Conservation (phyloP, 2,888 invertebrate species). For the Chydorus sphaericus region DNA sequence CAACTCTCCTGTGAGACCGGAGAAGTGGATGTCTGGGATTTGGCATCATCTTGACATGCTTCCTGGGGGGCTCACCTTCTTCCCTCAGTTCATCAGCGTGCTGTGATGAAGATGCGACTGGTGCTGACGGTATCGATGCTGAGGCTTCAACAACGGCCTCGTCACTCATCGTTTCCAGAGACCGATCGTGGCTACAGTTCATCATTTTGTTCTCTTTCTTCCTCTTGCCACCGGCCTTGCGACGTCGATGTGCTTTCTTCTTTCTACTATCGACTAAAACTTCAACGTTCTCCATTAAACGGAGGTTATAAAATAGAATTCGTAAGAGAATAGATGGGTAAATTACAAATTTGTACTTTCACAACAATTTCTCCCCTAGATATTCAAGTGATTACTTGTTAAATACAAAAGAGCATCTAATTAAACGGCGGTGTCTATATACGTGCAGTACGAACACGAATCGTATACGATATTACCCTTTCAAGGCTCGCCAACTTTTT, state of each 20-base stretch:
- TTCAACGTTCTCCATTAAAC: conserved; percentile 2
- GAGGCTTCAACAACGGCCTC: too few relatives aligned
- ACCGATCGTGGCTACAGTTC: too few relatives aligned
- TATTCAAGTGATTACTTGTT: too few relatives aligned
- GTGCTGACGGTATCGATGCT: neutral
- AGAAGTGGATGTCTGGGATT: neutral
- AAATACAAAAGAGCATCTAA: too few relatives aligned
- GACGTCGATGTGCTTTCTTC: conserved; percentile 13
- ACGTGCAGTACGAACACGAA: too few relatives aligned
- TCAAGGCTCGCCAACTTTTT: too few relatives aligned
- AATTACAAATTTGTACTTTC: too few relatives aligned
- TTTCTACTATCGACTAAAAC: conserved; percentile 2
- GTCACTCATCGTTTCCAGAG: conserved; percentile 2
- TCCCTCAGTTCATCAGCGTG: neutral
- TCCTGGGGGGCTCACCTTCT: neutral
- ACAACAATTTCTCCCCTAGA: too few relatives aligned
- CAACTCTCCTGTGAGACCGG: neutral
- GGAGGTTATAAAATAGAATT: too few relatives aligned
- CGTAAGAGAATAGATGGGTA: too few relatives aligned
- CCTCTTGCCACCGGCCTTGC: conserved; percentile 12
- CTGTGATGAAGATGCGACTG: neutral
- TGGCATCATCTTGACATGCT: neutral
- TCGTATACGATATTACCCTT: too few relatives aligned
- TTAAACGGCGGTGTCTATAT: too few relatives aligned
- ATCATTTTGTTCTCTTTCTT: conserved; percentile 13